Base-by-base conservation (phyloP, 1,140 invertebrate genomes). In the Chironomus striatipennis region DNA sequence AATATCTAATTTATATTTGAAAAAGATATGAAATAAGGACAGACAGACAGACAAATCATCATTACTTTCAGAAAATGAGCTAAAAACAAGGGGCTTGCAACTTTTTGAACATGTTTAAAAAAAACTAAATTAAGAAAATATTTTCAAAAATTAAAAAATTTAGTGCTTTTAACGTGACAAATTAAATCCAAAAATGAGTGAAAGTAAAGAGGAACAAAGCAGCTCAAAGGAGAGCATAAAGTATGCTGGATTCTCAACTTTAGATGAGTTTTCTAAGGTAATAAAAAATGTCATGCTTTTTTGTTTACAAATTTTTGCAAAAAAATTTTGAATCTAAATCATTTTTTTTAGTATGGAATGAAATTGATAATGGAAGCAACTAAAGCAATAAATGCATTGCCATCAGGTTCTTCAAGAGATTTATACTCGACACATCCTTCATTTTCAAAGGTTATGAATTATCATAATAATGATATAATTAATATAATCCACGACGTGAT, bases 341-440 rank as follows among this genome's bases (percentile, higher is more conserved):
- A 75, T 76, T 64, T 73, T 20, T 84, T 85, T 75, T 74, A 89
- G 88, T 81, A 82, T 79, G 85, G 85, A 2, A 87, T 86, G 78
- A 81, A 83, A 75, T 77, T 78, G 17, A 79, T 91, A n/a, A 85
- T 89, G 75, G 83, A 86, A 79, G 89, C 88, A 0, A 90, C 89
- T 9, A 89, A 88, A 79, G 78, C 82, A 20, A 87, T 90, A 0
- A 93, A 93, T 81, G 85, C 83, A 10, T 82, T 94, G 70, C 91
- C 91, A 0, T 81, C 82, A 74, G 88, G 86, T n/a, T 83, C 87
- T 57, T 87, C 91, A 75, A 91, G 86, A 78, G 86, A 90, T 77
- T 89, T 89, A 75, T 92, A 91, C 77, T 85, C 85, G 0, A 90
- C 88, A 73, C 91, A 89, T 79, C 85, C 89, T n/a, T 85, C 86